These are phyloP conservation scores for Trogon surrucura DNA, from an alignment of 2,113 vertebrate genomes.

Conservation along the genomic window DNA sequence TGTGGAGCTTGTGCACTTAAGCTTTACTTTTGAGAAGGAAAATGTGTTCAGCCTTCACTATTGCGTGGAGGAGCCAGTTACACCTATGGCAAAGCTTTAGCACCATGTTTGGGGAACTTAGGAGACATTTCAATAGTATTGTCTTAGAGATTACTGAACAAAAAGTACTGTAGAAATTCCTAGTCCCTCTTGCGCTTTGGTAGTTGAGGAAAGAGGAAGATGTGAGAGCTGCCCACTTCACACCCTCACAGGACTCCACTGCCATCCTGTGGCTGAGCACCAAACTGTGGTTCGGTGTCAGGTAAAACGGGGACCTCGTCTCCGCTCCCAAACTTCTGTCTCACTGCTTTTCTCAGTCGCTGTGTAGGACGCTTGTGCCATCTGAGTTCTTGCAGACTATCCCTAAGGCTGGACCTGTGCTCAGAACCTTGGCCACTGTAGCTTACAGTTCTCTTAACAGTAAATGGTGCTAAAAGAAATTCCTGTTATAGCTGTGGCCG, in stretches of 20 bases:
- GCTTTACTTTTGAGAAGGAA: neutral
- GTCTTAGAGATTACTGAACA: neutral
- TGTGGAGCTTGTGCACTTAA: neutral
- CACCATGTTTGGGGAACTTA: neutral
- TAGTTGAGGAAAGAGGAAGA: neutral
- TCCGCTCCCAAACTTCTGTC: neutral
- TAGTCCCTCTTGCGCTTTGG: neutral
- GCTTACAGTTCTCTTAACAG: neutral
- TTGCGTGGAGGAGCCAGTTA: neutral
- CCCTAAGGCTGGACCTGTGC: neutral
- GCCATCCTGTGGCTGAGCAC: neutral
- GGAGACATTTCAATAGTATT: neutral
- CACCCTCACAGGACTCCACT: neutral
- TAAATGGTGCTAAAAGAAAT: neutral
- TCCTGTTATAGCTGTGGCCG: rapidly evolving
- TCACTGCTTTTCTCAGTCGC: neutral
- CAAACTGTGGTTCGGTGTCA: rapidly evolving
- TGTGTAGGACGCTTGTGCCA: neutral
- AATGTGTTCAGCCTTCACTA: neutral
- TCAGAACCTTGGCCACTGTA: neutral
- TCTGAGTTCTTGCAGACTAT: neutral
- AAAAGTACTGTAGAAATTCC: neutral
- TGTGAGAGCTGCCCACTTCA: neutral
- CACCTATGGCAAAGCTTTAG: neutral
- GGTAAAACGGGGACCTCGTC: neutral